Percentiles rank a stretch among this genome's conserved stretches.
phyloP scores from a whole-genome alignment of 2,888 invertebrate species.

The Parapristionchus giblindavisi region DNA sequence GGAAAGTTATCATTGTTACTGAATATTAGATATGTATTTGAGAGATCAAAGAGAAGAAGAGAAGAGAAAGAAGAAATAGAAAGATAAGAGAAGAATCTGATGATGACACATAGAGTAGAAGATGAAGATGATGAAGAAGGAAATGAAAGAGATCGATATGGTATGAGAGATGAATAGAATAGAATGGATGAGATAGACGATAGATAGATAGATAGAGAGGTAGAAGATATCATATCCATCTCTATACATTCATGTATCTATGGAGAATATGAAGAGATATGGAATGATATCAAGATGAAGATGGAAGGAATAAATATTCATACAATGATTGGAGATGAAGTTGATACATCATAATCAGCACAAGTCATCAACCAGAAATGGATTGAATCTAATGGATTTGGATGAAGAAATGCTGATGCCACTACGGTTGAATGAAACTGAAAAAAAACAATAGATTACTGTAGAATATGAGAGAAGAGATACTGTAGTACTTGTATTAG shows the following conservation, averaged over 20 bases:
- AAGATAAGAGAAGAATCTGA: background rate
- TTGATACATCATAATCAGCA: constrained; percentile 17
- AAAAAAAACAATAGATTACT: background rate
- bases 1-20: background rate
- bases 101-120: too few species aligned
- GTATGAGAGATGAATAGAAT: too few species aligned
- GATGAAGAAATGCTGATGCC: constrained; percentile 33
- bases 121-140: too few species aligned
- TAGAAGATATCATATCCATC: background rate
- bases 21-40: background rate
- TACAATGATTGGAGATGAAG: background rate
- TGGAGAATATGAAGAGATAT: too few species aligned
- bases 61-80: background rate
- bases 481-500: constrained; percentile 28
- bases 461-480: constrained; percentile 6
- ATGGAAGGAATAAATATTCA: background rate
- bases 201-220: background rate
- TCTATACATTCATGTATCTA: too few species aligned
- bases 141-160: too few species aligned
- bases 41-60: constrained; percentile 1
- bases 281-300: background rate
- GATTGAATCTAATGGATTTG: constrained; percentile 15
- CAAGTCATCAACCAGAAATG: constrained; percentile 35
- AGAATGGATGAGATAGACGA: background rate
- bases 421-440: constrained; percentile 31